These are phyloP conservation scores for Pollicipes pollicipes DNA, from an alignment of 1,140 invertebrate genomes.

Conservation along the genomic window DNA sequence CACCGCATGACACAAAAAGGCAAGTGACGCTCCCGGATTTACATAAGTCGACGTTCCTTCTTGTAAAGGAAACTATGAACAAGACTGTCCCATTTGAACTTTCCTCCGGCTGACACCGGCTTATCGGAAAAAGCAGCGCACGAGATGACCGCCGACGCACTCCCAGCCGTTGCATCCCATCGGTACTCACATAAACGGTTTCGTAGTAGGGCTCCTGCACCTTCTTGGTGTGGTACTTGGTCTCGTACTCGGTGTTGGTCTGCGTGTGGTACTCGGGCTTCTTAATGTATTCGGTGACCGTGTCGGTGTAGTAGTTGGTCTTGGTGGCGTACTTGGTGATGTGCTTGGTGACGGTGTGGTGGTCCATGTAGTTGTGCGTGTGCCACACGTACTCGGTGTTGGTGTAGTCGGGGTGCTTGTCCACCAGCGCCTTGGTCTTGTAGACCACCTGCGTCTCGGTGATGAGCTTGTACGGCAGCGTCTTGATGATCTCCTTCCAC, in stretches of 20 bases:
- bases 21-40: too few species aligned
- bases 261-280: constrained; percentile 19
- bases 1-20: too few species aligned
- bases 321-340: constrained; percentile 6
- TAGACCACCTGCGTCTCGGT: constrained; percentile 1
- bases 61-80: too few species aligned
- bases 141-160: too few species aligned
- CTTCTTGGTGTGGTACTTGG: constrained; percentile 8
- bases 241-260: constrained; percentile 16
- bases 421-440: constrained; percentile 4
- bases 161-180: too few species aligned
- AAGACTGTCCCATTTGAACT: too few species aligned
- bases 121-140: too few species aligned
- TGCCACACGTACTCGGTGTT: constrained; percentile 5
- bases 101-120: too few species aligned
- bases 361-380: constrained; percentile 6
- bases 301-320: constrained; percentile 4
- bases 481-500: constrained; percentile 18
- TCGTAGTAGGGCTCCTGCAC: constrained; percentile 1
- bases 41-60: too few species aligned
- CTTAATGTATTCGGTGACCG: constrained; percentile 11
- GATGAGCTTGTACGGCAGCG: constrained; percentile 1
- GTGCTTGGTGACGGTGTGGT: constrained; percentile 5
- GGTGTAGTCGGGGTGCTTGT: constrained; percentile 4
- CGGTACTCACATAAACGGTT: background rate